Conservation (phyloP, 2,888 invertebrate genomes). For the Netelia virgata region DNA sequence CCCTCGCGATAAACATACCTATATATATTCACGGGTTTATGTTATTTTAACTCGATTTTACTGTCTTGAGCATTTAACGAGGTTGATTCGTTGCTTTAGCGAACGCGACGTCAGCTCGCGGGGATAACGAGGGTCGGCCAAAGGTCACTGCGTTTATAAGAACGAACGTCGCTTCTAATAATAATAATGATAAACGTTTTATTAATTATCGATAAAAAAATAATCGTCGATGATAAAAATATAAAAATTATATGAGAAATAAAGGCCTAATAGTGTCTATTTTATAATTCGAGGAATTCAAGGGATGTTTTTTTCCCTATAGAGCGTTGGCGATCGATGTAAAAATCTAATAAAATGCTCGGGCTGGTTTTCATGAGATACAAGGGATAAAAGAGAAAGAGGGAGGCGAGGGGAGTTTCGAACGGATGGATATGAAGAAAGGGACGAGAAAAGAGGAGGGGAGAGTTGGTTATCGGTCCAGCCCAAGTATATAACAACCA, state of each 20-base stretch:
- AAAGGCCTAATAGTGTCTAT: not conserved
- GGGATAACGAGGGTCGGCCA: too few relatives aligned
- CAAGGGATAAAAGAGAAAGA: constrained; percentile 60
- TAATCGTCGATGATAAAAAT: not conserved
- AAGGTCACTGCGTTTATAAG: too few relatives aligned
- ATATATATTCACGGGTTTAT: not conserved
- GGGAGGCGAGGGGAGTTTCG: constrained; percentile 44
- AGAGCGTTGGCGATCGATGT: constrained; percentile 61
- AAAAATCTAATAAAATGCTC: constrained; percentile 78
- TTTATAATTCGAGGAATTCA: not conserved
- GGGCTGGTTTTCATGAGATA: constrained; percentile 67
- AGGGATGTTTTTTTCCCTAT: not conserved
- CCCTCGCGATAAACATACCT: not conserved
- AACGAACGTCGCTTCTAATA: too few relatives aligned
- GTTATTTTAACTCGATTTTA: constrained; percentile 23
- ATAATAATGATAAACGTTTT: not conserved
- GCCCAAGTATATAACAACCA: constrained; percentile 61
- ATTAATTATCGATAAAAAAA: not conserved
- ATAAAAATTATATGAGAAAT: not conserved
- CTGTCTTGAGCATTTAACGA: not conserved
- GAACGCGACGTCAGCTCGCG: too few relatives aligned
- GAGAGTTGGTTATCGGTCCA: constrained; percentile 40
- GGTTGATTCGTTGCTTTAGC: not conserved
- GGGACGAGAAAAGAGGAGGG: constrained; percentile 23
- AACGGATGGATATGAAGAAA: constrained; percentile 42